Evolutionary conservation across 92 coral and sea anemone genomes (phyloP).

Genomic region (Pocillopora grandis): DNA sequence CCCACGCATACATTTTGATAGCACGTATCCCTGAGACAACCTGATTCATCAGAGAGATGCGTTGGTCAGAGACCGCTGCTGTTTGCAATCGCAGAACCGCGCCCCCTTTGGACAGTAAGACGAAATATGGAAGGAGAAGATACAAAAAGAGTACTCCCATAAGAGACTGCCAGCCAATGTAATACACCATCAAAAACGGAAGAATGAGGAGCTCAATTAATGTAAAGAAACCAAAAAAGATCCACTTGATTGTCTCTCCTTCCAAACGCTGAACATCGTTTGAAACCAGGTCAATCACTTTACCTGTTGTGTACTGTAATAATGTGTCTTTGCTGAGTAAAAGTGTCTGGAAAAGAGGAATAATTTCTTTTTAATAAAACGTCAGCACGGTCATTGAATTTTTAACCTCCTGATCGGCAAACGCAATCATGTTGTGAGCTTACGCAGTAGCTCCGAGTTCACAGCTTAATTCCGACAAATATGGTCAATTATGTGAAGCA

Average conservation of each 20-base stretch:
- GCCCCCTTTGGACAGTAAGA: not conserved
- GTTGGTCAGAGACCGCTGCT: constrained; percentile 4
- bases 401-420: too few species aligned
- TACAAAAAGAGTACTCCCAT: too few species aligned
- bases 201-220: not conserved
- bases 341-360: not conserved
- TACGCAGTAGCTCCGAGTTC: too few species aligned
- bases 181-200: not conserved
- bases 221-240: not conserved
- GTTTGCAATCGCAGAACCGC: not conserved
- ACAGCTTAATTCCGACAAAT: too few species aligned
- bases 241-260: not conserved
- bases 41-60: constrained; percentile 13
- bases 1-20: not conserved
- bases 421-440: too few species aligned
- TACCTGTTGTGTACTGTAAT: not conserved
- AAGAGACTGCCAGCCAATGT: too few species aligned
- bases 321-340: constrained; percentile 1
- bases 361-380: not conserved
- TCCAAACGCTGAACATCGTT: constrained; percentile 4
- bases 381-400: too few species aligned
- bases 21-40: not conserved
- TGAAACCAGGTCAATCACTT: not conserved
- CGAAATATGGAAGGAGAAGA: too few species aligned
- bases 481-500: too few species aligned